These are phyloP conservation scores for Dolichallabes microphthalmus DNA, from an alignment of 2,113 vertebrate genomes.

Conservation along the genomic window DNA sequence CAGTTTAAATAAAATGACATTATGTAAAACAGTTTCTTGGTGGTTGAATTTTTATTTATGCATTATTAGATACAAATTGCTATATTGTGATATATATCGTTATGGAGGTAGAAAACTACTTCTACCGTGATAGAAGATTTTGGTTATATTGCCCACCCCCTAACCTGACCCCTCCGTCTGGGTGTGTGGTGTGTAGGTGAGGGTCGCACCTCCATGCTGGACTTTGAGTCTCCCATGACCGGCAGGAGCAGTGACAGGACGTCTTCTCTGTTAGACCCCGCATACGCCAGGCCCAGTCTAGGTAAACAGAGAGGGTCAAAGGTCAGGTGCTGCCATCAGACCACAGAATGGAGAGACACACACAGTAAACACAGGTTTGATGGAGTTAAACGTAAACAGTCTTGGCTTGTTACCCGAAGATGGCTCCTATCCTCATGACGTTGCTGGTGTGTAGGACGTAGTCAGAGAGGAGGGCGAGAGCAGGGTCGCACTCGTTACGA, in stretches of 20 bases:
- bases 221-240: constrained; percentile 97
- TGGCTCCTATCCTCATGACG: constrained; percentile 95
- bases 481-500: constrained; percentile 96
- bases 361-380: not conserved
- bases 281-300: constrained; percentile 92
- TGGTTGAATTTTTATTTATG: too few relatives aligned
- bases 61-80: too few relatives aligned
- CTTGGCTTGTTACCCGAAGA: constrained; percentile 85
- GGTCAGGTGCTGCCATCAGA: not conserved
- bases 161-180: too few relatives aligned
- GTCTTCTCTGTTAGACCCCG: constrained; percentile 95
- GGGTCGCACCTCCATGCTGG: constrained; percentile 90
- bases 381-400: not conserved
- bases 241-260: constrained; percentile 94
- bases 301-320: constrained; percentile 29
- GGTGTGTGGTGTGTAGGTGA: not conserved
- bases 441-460: constrained; percentile 98
- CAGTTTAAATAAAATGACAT: too few relatives aligned
- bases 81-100: too few relatives aligned
- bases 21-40: too few relatives aligned
- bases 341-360: not conserved
- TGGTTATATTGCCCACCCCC: too few relatives aligned
- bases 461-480: constrained; percentile 91
- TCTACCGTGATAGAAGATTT: too few relatives aligned
- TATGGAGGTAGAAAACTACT: too few relatives aligned